Base-by-base conservation (phyloP, 2,888 invertebrate genomes). In the Euzetes globulus region DNA sequence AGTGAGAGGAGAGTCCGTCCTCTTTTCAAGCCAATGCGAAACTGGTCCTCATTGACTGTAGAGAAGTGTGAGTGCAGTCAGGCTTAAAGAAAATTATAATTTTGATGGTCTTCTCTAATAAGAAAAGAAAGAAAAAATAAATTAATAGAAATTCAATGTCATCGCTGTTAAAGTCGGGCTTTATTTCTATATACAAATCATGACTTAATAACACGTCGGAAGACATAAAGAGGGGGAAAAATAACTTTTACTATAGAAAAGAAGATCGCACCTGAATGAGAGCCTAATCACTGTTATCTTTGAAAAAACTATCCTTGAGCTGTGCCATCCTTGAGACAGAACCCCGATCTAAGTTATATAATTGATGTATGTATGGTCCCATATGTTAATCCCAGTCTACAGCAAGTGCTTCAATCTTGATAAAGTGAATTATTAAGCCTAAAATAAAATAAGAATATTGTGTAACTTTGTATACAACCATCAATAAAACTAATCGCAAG, bases 301-400 rank as follows among this genome's bases (percentile, higher is more conserved):
- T 63, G 63, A 63, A 33, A 63, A 33, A 63, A 63, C 63, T 63
- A 63, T 63, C 63, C 63, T 63, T 63, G 63, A 63, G 15, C n/a
- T 63, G 25, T 29, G 27, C 37, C n/a, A 63, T 63, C 63, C 63
- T 63, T 63, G 63, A 63, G 27, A 60, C 17, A 60, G 4, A 22
- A 27, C 25, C 2, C 27, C 27, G 50, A 6, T 6, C 1, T 50
- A 11, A 25, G 5, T 60, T 60, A 27, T 22, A 27, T 29, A 60
- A 60, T 29, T 60, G 27, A 15, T 60, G 60, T 5, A n/a, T 50
- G 1, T 1, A n/a, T 50, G 50, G 9, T 19, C 52, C 25, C 13
- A n/a, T 52, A n/a, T 19, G 19, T 13, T 50, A 52, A 52, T 25
- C n/a, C n/a, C n/a, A n/a, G n/a, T 41, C 41, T 13, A 41, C 6